Evolutionary conservation across 2,113 vertebrate species (phyloP).

Genomic region (Crotalus helleri): DNA sequence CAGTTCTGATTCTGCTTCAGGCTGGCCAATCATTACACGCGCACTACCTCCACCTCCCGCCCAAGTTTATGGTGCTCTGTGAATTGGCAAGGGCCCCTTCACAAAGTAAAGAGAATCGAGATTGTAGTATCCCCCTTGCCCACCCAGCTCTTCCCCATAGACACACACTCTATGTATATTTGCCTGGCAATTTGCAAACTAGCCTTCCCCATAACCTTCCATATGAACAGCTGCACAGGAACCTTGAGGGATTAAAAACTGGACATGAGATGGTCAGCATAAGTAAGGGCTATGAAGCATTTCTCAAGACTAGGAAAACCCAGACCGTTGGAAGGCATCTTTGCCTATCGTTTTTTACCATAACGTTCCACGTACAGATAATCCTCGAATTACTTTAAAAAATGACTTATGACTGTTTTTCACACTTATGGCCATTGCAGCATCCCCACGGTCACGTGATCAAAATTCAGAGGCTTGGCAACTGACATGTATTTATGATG

Average conservation of each 20-base stretch:
- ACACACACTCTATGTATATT: background rate
- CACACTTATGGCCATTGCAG: no score
- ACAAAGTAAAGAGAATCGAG: background rate
- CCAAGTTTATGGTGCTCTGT: background rate
- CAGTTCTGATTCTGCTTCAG: background rate
- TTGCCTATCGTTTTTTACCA: background rate
- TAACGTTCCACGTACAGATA: no score
- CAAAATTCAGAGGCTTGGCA: no score
- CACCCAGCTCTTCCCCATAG: no score
- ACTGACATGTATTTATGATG: no score
- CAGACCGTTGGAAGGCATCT: background rate
- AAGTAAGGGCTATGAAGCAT: background rate
- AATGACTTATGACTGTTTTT: no score
- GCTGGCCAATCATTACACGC: background rate
- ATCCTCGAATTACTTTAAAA: no score
- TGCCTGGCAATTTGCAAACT: background rate
- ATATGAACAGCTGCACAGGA: background rate
- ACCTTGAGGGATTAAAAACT: background rate
- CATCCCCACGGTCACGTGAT: no score
- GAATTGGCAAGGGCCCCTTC: background rate
- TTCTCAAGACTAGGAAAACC: background rate
- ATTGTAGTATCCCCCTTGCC: background rate
- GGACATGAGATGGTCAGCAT: background rate
- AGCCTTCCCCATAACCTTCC: background rate
- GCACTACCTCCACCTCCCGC: background rate